phyloP scores from a whole-genome alignment of 2,797 vertebrate species.

The Fringilla coelebs region DNA sequence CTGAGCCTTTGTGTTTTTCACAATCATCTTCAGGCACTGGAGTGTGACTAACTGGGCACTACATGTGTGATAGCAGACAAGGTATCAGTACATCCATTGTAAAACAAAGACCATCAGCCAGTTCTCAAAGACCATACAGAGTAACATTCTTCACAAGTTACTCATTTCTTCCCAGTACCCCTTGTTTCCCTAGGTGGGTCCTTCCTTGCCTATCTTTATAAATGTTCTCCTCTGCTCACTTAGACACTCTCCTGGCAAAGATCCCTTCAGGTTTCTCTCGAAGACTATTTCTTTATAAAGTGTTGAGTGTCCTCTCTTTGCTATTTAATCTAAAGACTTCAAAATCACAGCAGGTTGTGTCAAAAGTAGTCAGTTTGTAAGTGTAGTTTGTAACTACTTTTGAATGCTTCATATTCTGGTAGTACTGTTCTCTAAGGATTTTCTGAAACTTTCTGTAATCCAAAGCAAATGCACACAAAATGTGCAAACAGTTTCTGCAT shows the following conservation, averaged over 20 bases:
- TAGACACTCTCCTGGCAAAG: not conserved
- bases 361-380: not conserved
- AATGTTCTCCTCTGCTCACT: not conserved
- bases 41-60: too few relatives aligned
- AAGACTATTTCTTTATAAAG: not conserved
- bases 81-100: not conserved
- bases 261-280: not conserved
- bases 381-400: not conserved
- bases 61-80: not conserved
- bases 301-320: accelerated
- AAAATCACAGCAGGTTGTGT: not conserved
- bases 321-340: not conserved
- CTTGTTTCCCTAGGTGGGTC: not conserved
- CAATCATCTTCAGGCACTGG: not conserved
- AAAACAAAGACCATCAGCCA: not conserved
- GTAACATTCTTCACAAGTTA: not conserved
- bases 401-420: not conserved
- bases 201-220: not conserved
- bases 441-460: not conserved
- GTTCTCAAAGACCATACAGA: not conserved
- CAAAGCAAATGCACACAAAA: not conserved
- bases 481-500: not conserved
- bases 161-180: not conserved
- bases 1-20: not conserved
- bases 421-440: not conserved